Percentiles rank a stretch among this genome's conserved stretches.
Conservation (phyloP, 2,888 invertebrate species). For the Synergus japonicus region DNA sequence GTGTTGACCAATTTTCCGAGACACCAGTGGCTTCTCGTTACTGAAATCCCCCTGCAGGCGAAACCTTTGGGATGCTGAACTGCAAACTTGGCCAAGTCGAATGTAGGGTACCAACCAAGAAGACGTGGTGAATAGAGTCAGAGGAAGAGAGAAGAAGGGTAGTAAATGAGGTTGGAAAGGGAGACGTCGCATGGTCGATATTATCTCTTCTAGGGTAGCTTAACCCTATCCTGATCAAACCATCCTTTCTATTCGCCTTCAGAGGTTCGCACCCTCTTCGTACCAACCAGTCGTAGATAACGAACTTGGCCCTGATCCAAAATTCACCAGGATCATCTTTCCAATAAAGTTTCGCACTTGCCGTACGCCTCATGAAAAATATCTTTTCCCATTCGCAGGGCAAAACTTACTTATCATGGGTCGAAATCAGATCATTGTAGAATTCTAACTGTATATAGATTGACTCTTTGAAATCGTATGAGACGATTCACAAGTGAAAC, state of each 20-base stretch:
- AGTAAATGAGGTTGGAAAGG: constrained; percentile 15
- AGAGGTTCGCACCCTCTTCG: constrained; percentile 45
- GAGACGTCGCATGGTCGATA: constrained; percentile 45
- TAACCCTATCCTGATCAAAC: constrained; percentile 50
- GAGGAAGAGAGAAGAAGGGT: constrained; percentile 4
- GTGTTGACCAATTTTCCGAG: constrained; percentile 27
- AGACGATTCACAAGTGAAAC: neutral
- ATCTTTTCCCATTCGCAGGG: constrained; percentile 2
- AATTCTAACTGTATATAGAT: neutral
- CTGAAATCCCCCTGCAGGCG: constrained; percentile 8
- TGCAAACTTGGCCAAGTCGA: constrained; percentile 13
- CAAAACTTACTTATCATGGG: constrained; percentile 25
- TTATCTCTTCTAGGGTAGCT: constrained; percentile 44
- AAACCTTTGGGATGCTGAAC: neutral
- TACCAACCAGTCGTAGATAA: constrained; percentile 50
- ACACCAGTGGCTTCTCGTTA: neutral
- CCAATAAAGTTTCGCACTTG: constrained; percentile 47
- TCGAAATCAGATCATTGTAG: constrained; percentile 18
- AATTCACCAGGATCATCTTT: constrained; percentile 51
- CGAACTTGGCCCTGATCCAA: constrained; percentile 52
- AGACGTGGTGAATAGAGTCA: constrained; percentile 31
- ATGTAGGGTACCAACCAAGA: neutral
- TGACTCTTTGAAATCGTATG: neutral
- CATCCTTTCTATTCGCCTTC: constrained; percentile 47
- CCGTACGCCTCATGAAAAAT: constrained; percentile 16